Percentiles rank a stretch among this genome's conserved stretches.
Evolutionary conservation across 2,113 vertebrate genomes (phyloP).

Genomic region (Megatriorchis doriae): DNA sequence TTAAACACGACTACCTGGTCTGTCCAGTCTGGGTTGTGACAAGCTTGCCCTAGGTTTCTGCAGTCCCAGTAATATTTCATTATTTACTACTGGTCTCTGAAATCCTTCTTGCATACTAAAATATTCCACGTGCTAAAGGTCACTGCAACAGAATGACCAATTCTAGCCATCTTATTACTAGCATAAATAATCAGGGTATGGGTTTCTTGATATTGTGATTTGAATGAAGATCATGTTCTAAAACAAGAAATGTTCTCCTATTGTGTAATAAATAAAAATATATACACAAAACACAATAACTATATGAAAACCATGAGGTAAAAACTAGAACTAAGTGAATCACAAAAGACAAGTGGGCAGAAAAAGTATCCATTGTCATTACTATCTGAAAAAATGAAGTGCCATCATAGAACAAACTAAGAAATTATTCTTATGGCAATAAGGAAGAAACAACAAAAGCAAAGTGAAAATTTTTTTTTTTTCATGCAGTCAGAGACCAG

Average conservation of each 20-base stretch:
- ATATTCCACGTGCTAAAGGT: background rate
- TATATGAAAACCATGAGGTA: background rate
- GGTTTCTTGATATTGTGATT: background rate
- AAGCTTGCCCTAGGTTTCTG: background rate
- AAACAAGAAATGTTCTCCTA: background rate
- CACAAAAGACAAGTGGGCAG: background rate
- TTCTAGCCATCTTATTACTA: background rate
- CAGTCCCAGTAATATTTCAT: background rate
- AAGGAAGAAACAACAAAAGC: background rate
- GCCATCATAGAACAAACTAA: background rate
- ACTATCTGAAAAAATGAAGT: background rate
- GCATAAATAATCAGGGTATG: background rate
- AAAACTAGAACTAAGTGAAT: background rate
- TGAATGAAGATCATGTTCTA: background rate
- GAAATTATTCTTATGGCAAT: background rate
- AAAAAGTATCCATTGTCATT: background rate
- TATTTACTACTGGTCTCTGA: background rate
- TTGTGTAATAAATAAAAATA: background rate
- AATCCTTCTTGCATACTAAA: background rate
- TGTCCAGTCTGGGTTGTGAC: too few relatives aligned
- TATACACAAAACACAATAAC: background rate
- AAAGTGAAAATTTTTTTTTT: background rate
- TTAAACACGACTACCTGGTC: too few relatives aligned
- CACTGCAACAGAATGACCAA: background rate
- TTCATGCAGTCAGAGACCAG: background rate